Conservation (phyloP, 2,888 invertebrate species). For the Hermaeophaga mercurialis region DNA sequence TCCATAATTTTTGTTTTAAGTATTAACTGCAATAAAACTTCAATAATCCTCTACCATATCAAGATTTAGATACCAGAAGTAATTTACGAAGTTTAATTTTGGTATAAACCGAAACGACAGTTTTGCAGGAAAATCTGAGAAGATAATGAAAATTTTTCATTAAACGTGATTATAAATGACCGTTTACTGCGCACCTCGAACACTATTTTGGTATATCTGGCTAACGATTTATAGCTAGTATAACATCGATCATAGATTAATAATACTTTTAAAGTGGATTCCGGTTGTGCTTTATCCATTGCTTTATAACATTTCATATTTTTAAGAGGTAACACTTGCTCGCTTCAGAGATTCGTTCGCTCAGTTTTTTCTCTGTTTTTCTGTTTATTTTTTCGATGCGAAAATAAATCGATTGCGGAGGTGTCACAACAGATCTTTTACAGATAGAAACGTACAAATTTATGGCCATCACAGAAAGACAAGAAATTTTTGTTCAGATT, state of each 20-base stretch:
- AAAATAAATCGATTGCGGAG: constrained; percentile 14
- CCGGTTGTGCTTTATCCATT: constrained; percentile 34
- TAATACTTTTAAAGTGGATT: constrained; percentile 39
- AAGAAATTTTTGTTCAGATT: constrained; percentile 4
- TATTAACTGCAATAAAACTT: no score
- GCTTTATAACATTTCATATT: constrained; percentile 38
- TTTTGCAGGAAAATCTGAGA: no score
- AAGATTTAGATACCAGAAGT: no score
- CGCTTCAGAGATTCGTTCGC: constrained; percentile 3
- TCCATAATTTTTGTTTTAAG: no score
- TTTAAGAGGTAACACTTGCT: constrained; percentile 31
- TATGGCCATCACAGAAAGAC: constrained; percentile 3
- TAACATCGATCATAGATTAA: constrained; percentile 36
- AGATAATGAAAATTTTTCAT: no score
- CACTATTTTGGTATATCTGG: constrained; percentile 29
- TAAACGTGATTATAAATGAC: no score
- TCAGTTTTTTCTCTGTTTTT: no score
- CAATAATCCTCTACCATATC: no score
- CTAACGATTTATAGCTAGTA: constrained; percentile 29
- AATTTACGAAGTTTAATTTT: no score
- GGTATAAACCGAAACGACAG: no score
- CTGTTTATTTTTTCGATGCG: constrained; percentile 8
- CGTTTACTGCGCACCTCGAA: no score
- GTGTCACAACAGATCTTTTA: constrained; percentile 20
- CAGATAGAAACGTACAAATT: constrained; percentile 21